A percentile compares a stretch with the other conserved stretches of the same genome.
phyloP scores from a whole-genome alignment of 2,113 vertebrate genomes.

The Saccopteryx leptura region DNA sequence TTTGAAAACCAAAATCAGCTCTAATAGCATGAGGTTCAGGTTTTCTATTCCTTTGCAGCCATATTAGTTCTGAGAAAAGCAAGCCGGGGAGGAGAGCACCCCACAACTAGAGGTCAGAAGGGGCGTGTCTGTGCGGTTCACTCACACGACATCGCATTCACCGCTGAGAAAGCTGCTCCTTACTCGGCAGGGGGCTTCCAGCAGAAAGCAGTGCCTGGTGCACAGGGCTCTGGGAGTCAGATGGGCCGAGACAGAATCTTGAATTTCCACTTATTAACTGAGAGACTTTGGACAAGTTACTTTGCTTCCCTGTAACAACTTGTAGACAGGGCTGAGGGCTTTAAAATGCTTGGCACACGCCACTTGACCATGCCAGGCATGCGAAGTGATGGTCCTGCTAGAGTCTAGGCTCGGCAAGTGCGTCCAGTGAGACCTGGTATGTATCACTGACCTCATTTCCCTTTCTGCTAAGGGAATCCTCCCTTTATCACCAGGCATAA shows the following conservation, averaged over 20 bases:
- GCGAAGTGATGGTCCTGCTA: background rate
- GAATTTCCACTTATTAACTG: background rate
- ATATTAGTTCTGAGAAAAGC: background rate
- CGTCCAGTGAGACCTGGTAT: background rate
- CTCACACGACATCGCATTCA: background rate
- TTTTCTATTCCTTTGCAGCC: background rate
- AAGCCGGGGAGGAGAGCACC: background rate
- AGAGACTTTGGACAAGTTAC: background rate
- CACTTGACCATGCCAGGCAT: rapidly evolving
- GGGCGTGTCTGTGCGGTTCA: background rate
- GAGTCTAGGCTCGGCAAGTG: background rate
- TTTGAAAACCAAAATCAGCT: background rate
- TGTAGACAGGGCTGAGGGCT: background rate
- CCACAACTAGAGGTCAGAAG: background rate
- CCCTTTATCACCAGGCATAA: background rate
- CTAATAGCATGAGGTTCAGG: background rate
- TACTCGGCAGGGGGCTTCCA: background rate
- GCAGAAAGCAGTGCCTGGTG: background rate
- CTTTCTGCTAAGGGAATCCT: background rate
- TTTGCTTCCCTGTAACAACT: background rate
- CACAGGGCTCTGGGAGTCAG: background rate
- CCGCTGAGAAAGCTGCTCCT: background rate
- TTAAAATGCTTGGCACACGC: background rate
- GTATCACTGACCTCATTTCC: background rate
- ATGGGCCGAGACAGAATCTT: background rate